Evolutionary conservation across 2,797 vertebrate species (phyloP).

Genomic region (Pantherophis alleghaniensis): DNA sequence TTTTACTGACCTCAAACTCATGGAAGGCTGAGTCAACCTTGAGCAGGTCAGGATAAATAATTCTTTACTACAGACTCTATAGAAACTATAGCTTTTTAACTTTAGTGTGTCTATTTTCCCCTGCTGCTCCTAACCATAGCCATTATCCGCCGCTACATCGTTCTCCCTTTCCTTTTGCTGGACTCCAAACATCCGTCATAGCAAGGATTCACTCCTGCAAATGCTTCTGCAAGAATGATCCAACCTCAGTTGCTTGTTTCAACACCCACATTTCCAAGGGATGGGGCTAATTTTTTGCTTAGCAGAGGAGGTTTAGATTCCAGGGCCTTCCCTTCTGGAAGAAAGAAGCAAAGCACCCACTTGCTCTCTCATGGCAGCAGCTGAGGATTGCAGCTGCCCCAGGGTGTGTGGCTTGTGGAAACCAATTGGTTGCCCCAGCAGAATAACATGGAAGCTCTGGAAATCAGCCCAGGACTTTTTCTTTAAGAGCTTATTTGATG

Average conservation of each 20-base stretch:
- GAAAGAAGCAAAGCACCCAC: neutral
- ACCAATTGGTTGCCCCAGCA: constrained; percentile 12
- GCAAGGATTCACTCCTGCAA: neutral
- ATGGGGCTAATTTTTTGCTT: neutral
- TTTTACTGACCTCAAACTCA: no score
- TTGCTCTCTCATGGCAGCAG: neutral
- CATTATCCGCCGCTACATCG: neutral
- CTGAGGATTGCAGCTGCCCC: neutral
- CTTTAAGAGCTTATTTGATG: neutral
- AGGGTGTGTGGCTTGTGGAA: constrained; percentile 4
- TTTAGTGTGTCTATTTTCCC: neutral
- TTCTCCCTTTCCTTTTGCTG: neutral
- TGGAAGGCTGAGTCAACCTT: neutral
- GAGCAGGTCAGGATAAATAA: neutral
- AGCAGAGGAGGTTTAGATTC: neutral
- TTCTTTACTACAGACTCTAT: neutral
- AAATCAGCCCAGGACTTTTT: constrained; percentile 1
- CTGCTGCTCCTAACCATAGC: neutral
- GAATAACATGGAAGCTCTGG: constrained; percentile 11
- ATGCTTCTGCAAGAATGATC: neutral
- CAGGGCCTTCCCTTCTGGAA: neutral
- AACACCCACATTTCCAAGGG: neutral
- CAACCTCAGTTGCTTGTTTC: neutral
- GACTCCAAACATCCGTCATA: neutral
- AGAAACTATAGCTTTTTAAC: neutral